These are phyloP conservation scores for Luehdorfia chinensis DNA, from an alignment of 1,140 invertebrate species.

Conservation along the genomic window DNA sequence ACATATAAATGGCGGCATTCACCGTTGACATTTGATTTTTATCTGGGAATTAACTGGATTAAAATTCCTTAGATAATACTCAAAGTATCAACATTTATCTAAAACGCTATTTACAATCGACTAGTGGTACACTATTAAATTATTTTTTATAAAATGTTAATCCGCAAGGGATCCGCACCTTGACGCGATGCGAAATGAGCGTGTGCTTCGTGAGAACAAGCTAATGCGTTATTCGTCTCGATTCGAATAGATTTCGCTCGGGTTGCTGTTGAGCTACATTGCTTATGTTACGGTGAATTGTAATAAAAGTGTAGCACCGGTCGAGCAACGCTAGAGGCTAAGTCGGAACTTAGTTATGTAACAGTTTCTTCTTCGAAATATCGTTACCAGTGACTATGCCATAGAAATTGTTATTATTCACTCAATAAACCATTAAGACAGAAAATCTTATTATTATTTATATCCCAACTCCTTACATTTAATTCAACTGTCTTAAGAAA, in stretches of 20 bases:
- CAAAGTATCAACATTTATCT: background rate
- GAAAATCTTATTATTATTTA: constrained; percentile 20
- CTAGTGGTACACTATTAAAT: constrained; percentile 1
- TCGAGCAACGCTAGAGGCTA: constrained; percentile 48
- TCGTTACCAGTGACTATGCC: constrained; percentile 74
- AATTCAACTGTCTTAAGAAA: no score
- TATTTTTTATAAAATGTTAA: no score
- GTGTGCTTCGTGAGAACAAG: no score
- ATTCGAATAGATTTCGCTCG: no score
- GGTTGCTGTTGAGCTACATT: no score
- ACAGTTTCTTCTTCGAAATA: constrained; percentile 47
- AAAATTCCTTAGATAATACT: constrained; percentile 6
- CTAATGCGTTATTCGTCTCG: no score
- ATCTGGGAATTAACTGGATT: background rate
- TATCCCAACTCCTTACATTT: no score
- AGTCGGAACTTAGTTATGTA: constrained; percentile 43
- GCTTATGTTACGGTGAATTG: no score
- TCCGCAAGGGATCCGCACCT: no score
- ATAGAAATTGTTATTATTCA: constrained; percentile 70
- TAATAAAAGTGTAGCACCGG: constrained; percentile 23
- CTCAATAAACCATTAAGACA: constrained; percentile 57
- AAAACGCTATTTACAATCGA: constrained; percentile 1
- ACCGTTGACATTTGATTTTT: constrained; percentile 5
- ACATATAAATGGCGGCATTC: background rate
- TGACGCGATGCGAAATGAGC: no score